A percentile compares a stretch with the other conserved stretches of the same genome.
Conservation (phyloP, 2,888 invertebrate species). For the Drosophila melanosoma region DNA sequence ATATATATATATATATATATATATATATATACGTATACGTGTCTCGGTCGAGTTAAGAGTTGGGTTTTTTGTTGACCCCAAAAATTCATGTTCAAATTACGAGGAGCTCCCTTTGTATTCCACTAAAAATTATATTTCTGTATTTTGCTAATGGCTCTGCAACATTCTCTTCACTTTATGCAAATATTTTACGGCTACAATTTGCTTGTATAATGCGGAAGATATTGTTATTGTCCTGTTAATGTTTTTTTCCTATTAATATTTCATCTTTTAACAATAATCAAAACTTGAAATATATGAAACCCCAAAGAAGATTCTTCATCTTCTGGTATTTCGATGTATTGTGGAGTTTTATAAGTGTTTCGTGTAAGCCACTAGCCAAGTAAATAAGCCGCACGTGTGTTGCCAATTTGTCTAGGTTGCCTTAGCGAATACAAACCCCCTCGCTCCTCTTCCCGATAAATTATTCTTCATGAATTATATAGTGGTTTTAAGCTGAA, state of each 20-base stretch:
- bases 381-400: conserved; percentile 61
- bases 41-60: not conserved
- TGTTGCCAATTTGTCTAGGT: conserved; percentile 59
- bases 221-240: not conserved
- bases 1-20: not conserved
- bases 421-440: not conserved
- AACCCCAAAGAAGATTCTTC: not conserved
- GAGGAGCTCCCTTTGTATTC: not conserved
- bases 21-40: not conserved
- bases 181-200: conserved; percentile 2
- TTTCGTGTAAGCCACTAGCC: not conserved
- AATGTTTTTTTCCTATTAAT: not conserved
- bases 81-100: conserved; percentile 22
- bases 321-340: not conserved
- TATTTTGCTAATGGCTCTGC: conserved; percentile 6
- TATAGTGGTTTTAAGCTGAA: conserved; percentile 66
- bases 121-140: conserved; percentile 5
- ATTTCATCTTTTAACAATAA: conserved; percentile 2
- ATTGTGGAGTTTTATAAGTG: not conserved
- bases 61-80: not conserved
- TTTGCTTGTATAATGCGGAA: not conserved
- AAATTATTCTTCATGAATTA: conserved; percentile 33
- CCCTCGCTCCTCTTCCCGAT: conserved; percentile 6
- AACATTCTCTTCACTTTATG: conserved; percentile 6
- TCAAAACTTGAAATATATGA: conserved; percentile 1